Base-by-base conservation (phyloP, 2,797 vertebrate species). In the Mus spretus region DNA sequence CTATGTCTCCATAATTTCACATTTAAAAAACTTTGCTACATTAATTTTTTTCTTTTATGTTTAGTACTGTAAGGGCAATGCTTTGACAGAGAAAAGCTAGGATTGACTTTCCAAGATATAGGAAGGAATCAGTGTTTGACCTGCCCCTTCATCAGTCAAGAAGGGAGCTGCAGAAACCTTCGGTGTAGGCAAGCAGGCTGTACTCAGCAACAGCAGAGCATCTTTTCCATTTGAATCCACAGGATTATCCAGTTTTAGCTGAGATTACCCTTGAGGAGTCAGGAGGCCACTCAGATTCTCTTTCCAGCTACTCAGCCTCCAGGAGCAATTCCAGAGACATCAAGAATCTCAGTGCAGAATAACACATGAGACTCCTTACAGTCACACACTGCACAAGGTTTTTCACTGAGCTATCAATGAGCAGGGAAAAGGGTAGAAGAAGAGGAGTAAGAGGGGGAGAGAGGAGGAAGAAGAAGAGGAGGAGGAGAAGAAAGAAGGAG, bases 231-330 rank as follows among this genome's bases (percentile, higher is more conserved):
- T 34, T 95, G 88, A 74, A 81, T 22, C 55, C 80, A 86, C 72
- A 75, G 72, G 40, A 96, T 96, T 93, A 95, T 90, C 70, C 67
- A 81, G 53, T 88, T 96, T 96, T 94, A 93, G 47, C 61, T 6
- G 1, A 59, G 94, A 61, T 96, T 97, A 82, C 11, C n/a, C 57
- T 59, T 3, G 11, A 94, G 79, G 65, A 96, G 80, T n/a, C 87
- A 92, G 70, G 65, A 95, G 80, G 47, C 89, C 83, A 91, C 78
- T 95, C 77, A 88, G 40, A 87, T 80, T 90, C 81, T 59, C 80
- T 91, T 79, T 96, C 86, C 44, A 88, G 31, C 95, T 85, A 84
- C 67, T 98, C 65, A 93, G 94, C 84, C 93, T 11, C 26, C 34
- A 34, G 63, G 44, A 84, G 10, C 47, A 81, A 89, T 74, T 91